Base-by-base conservation (phyloP, 2,113 vertebrate genomes). In the Phocoena sinus region DNA sequence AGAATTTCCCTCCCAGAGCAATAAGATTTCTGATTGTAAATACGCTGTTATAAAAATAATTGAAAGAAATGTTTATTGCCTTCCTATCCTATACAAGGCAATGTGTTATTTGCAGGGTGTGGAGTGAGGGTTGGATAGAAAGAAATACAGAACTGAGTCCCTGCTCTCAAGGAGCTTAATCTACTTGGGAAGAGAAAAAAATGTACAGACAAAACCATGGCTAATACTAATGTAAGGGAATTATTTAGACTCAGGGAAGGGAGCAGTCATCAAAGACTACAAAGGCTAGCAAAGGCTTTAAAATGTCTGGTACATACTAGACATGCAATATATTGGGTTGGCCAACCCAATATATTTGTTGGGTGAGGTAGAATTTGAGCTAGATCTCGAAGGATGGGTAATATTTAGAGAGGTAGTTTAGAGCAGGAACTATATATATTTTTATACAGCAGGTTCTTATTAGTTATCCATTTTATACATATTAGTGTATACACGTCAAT, bases 41-140 rank as follows among this genome's bases (percentile, higher is more conserved):
- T 96, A 96, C 50, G 56, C 44, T 85, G 11, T 73, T 98, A 74
- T 67, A 91, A 91, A 95, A 91, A 96, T 89, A 96, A 96, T 94
- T 95, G 13, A 28, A 95, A 95, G 53, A 95, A 92, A 93, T 53
- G 90, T 92, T 65, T 82, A 71, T 94, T 91, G 6, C 12, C 36
- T 97, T 81, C 5, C 71, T 65, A 62, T 60, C 18, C 28, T 89
- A 83, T 85, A 4, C n/a, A 97, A 98, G 31, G 38, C 77, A 96
- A 56, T 96, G 23, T 86, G 26, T 91, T 77, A 95, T 94, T 85
- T 96, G 11, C 71, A 95, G 58, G 70, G 11, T 68, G 8, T 94
- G 10, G 71, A 56, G 8, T 97, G 23, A 91, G 7, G 28, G 36
- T 23, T 58, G 15, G 33, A n/a, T 77, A 92, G 70, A 70, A 63